Conservation (phyloP, 2,113 vertebrate species). For the Cyprinus carpio region DNA sequence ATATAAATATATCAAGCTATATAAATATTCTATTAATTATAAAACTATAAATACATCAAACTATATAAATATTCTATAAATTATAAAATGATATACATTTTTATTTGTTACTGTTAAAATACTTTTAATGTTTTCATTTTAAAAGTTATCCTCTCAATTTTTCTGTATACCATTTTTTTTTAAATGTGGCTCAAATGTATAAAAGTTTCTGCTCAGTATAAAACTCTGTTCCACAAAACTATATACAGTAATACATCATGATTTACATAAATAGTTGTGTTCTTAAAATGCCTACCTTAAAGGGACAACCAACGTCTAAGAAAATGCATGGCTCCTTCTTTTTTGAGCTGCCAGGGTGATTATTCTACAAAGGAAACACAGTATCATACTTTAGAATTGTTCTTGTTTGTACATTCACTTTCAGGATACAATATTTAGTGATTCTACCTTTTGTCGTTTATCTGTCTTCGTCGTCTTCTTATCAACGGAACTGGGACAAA, state of each 20-base stretch:
- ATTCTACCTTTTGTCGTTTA: constrained; percentile 52
- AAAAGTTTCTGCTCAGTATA: not conserved
- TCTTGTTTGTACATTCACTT: not conserved
- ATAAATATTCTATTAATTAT: too few species aligned
- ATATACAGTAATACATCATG: too few species aligned
- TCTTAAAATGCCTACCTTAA: constrained; percentile 69
- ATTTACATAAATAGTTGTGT: not conserved
- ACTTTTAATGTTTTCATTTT: not conserved
- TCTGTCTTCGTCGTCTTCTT: constrained; percentile 55
- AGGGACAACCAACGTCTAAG: constrained; percentile 77
- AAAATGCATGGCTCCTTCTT: constrained; percentile 72
- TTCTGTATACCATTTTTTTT: not conserved
- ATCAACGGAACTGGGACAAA: constrained; percentile 60
- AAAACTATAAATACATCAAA: too few species aligned
- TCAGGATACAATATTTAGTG: not conserved
- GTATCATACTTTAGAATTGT: not conserved
- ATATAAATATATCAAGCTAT: not conserved
- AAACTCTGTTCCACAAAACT: not conserved
- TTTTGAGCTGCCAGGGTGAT: constrained; percentile 6
- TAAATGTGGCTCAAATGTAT: not conserved
- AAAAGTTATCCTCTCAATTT: not conserved
- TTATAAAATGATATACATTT: not conserved
- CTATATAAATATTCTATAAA: not conserved
- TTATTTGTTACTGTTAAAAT: not conserved
- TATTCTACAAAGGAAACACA: constrained; percentile 64